Base-by-base conservation (phyloP, 1,140 invertebrate genomes). In the Drosophila asahinai region DNA sequence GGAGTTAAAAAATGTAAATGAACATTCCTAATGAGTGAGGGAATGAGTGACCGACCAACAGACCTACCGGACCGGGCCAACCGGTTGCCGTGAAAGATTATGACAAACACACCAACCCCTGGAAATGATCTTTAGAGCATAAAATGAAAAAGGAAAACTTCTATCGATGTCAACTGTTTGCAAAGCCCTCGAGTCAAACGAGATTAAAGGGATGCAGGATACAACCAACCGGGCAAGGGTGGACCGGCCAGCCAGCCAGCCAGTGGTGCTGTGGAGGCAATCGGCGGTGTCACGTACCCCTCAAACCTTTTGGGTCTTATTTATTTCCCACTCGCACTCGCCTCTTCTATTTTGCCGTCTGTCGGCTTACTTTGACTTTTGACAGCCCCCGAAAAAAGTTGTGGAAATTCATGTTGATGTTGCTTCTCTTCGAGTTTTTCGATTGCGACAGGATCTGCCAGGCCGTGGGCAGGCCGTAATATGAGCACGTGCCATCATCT, bases 281-380 rank as follows among this genome's bases (percentile, higher is more conserved):
- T 48, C 49, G 49, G 55, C 30, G 64, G 68, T 66, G 74, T 81
- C 83, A 82, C 82, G 79, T 81, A 83, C 66, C 58, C 66, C 54
- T 70, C 43, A 61, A 72, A 57, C 77, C 64, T 72, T 57, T 60
- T 61, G 40, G 42, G 43, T 75, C 58, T 73, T 72, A 72, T 72
- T 73, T 73, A 72, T 60, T 72, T 72, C 33, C 51, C 65, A 58
- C 52, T 58, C 36, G 27, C 54, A 38, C 36, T 14, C 36, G 36
- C 36, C 36, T 48, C 67, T 51, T 72, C 54, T 59, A 71, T 73
- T 71, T 73, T 71, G 70, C 70, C 66, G 70, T 72, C 77, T 64
- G 84, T 89, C 81, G 80, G 84, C 80, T 87, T 87, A 87, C 64
- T 78, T 78, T 84, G 81, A 89, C 84, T 89, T 89, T 84, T 89